Conservation (phyloP, 2,888 invertebrate species). For the Hipparchia semele region DNA sequence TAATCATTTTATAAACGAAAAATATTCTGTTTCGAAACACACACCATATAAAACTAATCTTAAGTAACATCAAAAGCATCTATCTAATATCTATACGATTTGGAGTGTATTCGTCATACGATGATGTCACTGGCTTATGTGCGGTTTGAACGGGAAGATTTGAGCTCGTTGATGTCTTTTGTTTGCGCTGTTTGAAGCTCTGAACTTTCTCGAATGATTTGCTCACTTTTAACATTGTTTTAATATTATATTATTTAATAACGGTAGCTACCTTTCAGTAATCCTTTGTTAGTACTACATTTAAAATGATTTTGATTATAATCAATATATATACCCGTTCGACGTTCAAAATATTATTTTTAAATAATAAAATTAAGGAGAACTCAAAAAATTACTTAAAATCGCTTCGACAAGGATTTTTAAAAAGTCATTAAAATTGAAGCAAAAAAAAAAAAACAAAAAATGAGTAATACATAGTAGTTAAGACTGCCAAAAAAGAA, state of each 20-base stretch:
- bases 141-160: conserved; percentile 35
- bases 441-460: conserved; percentile 50
- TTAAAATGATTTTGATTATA: background rate
- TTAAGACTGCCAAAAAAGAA: conserved; percentile 69
- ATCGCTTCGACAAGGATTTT: background rate
- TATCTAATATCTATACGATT: background rate
- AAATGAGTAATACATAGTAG: conserved; percentile 50
- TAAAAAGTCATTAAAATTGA: conserved; percentile 42
- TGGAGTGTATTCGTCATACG: background rate
- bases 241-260: background rate
- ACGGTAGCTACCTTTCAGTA: background rate
- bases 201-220: conserved; percentile 68
- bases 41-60: background rate
- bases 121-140: conserved; percentile 14
- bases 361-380: background rate
- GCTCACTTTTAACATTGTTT: conserved; percentile 46
- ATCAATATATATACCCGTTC: background rate
- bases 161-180: conserved; percentile 78
- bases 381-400: background rate
- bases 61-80: background rate
- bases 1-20: background rate
- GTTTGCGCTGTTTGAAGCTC: conserved; percentile 59
- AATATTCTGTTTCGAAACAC: background rate
- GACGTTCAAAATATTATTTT: background rate
- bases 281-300: background rate